A percentile compares a stretch with the other conserved stretches of the same genome.
phyloP scores from a whole-genome alignment of 1,140 invertebrate genomes.

The Contarinia nasturtii region DNA sequence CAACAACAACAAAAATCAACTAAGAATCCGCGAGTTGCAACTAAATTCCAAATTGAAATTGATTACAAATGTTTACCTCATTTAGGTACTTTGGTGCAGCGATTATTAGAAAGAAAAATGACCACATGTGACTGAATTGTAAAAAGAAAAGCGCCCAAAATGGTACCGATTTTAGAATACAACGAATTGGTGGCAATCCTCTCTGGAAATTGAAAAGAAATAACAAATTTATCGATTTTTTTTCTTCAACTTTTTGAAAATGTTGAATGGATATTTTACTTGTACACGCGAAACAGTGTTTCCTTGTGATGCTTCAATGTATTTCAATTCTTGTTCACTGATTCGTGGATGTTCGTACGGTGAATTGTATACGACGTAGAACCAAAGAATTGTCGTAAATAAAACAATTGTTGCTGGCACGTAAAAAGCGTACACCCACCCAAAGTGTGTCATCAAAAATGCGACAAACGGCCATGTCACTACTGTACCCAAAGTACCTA shows the following conservation, averaged over 20 bases:
- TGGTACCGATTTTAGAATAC: conserved; percentile 39
- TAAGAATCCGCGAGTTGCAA: no score
- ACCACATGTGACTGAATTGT: conserved; percentile 62
- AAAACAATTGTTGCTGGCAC: conserved; percentile 34
- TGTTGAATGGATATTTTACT: conserved; percentile 6
- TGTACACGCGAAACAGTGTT: conserved; percentile 9
- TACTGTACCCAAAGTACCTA: conserved; percentile 58
- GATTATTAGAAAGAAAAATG: conserved; percentile 64
- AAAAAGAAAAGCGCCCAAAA: conserved; percentile 43
- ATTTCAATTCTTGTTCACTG: conserved; percentile 44
- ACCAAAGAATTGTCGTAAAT: conserved; percentile 37
- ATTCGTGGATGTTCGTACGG: conserved; percentile 56
- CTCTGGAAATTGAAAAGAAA: conserved; percentile 15
- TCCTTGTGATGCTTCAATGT: conserved; percentile 28
- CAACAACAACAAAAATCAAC: no score
- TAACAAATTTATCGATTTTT: conserved; percentile 1
- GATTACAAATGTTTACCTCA: no score
- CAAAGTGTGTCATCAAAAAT: conserved; percentile 31
- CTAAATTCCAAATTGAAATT: background rate
- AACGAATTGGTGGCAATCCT: conserved; percentile 33
- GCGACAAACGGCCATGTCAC: conserved; percentile 37
- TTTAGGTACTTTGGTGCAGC: conserved; percentile 77
- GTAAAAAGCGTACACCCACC: conserved; percentile 50
- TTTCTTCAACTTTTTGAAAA: background rate
- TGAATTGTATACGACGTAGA: conserved; percentile 36